Evolutionary conservation across 2,797 vertebrate genomes (phyloP).

Genomic region (Australoheros facetus): DNA sequence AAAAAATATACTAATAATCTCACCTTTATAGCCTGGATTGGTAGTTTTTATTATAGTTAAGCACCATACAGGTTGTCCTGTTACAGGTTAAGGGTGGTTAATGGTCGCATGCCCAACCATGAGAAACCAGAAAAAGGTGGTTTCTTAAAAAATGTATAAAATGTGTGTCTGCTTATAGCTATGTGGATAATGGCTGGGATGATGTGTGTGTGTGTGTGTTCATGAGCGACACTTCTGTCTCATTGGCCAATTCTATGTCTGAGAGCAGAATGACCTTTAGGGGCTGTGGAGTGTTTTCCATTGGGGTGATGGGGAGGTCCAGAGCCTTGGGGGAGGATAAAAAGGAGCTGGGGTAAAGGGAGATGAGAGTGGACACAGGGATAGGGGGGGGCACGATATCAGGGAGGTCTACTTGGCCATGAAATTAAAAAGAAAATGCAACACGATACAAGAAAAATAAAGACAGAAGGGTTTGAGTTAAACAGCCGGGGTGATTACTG

Average conservation of each 20-base stretch:
- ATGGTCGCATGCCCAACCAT: not conserved
- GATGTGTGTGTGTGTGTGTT: not conserved
- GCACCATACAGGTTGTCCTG: not conserved
- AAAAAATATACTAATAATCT: not conserved
- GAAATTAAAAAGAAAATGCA: slow-evolving; percentile 77
- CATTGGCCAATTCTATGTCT: not conserved
- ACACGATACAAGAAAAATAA: slow-evolving; percentile 74
- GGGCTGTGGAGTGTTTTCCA: slow-evolving; percentile 36
- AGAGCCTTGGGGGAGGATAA: not conserved
- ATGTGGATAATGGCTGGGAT: fast-evolving
- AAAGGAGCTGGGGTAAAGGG: slow-evolving; percentile 3
- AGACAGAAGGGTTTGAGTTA: slow-evolving; percentile 55
- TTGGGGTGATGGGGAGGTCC: not conserved
- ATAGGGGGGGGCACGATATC: slow-evolving; percentile 53
- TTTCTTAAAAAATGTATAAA: not conserved
- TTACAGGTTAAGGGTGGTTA: no score
- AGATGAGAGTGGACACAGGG: not conserved
- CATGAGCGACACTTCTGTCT: not conserved
- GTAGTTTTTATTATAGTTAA: not conserved
- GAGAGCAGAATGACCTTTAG: not conserved
- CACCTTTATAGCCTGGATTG: not conserved
- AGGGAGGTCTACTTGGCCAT: slow-evolving; percentile 76
- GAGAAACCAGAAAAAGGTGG: not conserved
- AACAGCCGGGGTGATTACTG: slow-evolving; percentile 69
- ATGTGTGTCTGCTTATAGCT: not conserved